Base-by-base conservation (phyloP, 1,140 invertebrate species). In the Manduca sexta region DNA sequence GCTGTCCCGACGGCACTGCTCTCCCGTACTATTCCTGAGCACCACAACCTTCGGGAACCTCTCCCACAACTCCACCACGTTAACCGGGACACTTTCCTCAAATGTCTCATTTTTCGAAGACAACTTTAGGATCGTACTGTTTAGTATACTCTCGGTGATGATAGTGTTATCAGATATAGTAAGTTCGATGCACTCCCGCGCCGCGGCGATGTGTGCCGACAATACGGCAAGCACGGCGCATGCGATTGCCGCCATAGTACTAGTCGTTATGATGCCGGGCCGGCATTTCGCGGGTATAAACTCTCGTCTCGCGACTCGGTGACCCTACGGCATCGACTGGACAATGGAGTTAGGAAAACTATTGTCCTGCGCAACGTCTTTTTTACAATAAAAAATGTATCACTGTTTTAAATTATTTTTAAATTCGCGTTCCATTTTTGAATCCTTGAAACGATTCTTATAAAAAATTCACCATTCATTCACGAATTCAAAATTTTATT, bases 1-100 rank as follows among this genome's bases (percentile, higher is more conserved):
- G 45, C 76, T 78, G 17, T 89, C 86, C 38, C 75, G 50, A 1
- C 75, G 55, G 57, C 88, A 89, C 56, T 74, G 68, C 45, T 81
- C 74, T 42, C 71, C 83, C 2, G 79, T 76, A 34, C 74, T 74
- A 40, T 84, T 79, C 39, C 59, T 69, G 4, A 83, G 85, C 45
- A 86, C 74, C 43, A 86, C 61, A 34, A 79, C 56, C 49, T 60
- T 77, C n/a, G 82, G 82, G 57, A 86, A 85, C 52, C 52, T 54
- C 1, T 78, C 76, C 76, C 79, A 85, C 35, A 83, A 29, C 39
- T 65, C 64, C 52, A 85, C 6, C 18, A 83, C 51, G 59, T 75
- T 69, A 34, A 72, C 55, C 33, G 44, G 55, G 16, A 46, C 67
- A 67, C 62, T 69, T n/a, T 74, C 56, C 16, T 67, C 61, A 31